Evolutionary conservation across 2,113 vertebrate species (phyloP).

Genomic region (Piprites chloris): DNA sequence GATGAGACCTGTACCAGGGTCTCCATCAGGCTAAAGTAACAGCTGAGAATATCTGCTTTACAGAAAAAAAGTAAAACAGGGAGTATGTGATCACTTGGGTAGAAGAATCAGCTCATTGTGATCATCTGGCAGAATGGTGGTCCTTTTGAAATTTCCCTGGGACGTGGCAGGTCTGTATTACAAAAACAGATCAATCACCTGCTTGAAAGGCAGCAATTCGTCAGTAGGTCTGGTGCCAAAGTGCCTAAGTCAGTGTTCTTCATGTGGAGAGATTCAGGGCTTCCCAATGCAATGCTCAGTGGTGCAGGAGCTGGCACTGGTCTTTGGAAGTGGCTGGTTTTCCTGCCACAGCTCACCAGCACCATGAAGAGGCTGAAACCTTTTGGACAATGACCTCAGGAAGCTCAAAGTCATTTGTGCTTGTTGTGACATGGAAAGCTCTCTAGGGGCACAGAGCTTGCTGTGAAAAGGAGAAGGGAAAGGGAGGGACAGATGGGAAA

Average conservation of each 20-base stretch:
- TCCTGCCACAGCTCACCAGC: not conserved
- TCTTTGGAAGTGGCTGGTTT: not conserved
- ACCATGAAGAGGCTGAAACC: not conserved
- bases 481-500: not conserved
- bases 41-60: not conserved
- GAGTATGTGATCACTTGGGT: not conserved
- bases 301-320: not conserved
- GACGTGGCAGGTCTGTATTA: fast-evolving
- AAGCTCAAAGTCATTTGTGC: not conserved
- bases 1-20: not conserved
- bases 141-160: not conserved
- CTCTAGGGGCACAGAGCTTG: not conserved
- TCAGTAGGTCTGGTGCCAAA: not conserved
- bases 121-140: not conserved
- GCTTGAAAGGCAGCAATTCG: not conserved
- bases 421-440: not conserved
- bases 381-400: not conserved
- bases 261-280: not conserved
- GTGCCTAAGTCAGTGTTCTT: not conserved
- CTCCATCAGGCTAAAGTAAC: not conserved
- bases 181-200: not conserved
- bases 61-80: not conserved
- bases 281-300: fast-evolving
- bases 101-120: not conserved
- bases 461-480: not conserved